These are phyloP conservation scores for Xenopus petersii DNA, from an alignment of 2,797 vertebrate species.

Conservation along the genomic window DNA sequence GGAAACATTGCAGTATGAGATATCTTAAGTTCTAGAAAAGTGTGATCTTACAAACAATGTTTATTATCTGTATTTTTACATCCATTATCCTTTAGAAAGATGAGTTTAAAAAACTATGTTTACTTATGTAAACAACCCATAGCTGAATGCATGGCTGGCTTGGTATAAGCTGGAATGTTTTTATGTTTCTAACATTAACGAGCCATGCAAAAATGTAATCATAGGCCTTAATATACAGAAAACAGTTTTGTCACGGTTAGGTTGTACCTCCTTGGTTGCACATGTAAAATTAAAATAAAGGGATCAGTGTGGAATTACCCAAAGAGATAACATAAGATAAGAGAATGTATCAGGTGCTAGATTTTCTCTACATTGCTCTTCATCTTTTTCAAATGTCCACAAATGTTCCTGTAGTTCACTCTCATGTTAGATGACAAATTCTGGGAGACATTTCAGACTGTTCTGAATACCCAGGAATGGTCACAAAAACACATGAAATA, in stretches of 20 bases:
- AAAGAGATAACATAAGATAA: background rate
- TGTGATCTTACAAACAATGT: too few species aligned
- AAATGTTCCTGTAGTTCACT: background rate
- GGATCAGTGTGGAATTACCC: background rate
- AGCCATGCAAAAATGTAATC: background rate
- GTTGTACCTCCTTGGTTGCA: background rate
- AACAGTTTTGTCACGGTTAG: background rate
- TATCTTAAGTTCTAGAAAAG: too few species aligned
- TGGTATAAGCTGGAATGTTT: background rate
- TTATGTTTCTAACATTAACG: background rate
- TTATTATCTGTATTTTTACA: too few species aligned
- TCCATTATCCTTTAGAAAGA: background rate
- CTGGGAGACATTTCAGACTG: background rate
- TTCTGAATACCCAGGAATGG: background rate
- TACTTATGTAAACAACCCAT: background rate
- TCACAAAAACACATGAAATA: too few species aligned
- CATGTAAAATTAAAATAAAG: background rate
- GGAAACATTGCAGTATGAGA: too few species aligned
- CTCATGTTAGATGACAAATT: background rate
- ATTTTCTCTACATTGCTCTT: background rate
- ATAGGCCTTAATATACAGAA: background rate
- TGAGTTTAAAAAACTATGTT: background rate
- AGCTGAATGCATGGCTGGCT: background rate
- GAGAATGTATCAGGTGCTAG: background rate
- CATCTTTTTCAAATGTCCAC: background rate